Base-by-base conservation (phyloP, 2,113 vertebrate genomes). In the Macaca mulatta region DNA sequence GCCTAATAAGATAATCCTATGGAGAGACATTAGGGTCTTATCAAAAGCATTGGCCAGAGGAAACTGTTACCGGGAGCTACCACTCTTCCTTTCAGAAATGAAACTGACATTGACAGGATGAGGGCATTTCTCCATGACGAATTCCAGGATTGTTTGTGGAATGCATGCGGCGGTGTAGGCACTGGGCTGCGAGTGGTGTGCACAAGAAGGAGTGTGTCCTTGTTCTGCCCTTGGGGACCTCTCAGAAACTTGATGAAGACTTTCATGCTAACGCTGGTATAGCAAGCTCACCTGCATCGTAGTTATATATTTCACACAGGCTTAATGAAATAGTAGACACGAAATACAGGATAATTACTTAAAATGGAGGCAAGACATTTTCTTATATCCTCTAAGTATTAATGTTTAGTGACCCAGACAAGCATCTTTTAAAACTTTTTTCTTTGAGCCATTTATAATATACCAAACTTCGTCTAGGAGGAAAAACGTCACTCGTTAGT, bases 311-410 rank as follows among this genome's bases (percentile, higher is more conserved):
- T 89, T 95, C 96, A 89, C 17, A 2, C 45, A 82, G 86, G 57
- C 79, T 93, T 97, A 69, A 78, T 93, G 85, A 96, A 89, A 91
- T 6, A 55, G 91, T 45, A 92, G 96, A 50, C 82, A 30, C 35
- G 12, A 74, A 94, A 59, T 82, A 52, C 35, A 88, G 86, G 55
- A 61, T 85, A 69, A 96, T 94, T 77, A 83, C 88, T 90, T 81
- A 77, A 87, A 93, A 93, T 90, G 90, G 81, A 90, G 52, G 64
- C 70, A 91, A 77, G 43, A 82, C 14, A 67, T 94, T 96, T 90
- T 89, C 78, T 74, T 82, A n/a, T 64, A 69, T 85, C n/a, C 61
- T 96, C 45, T 91, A 48, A 50, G 45, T 91, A 55, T 93, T 82
- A 67, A 91, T 38, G 48, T 82, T 86, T 80, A 79, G 81, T 96